Percentiles rank a stretch among this genome's conserved stretches.
Conservation (phyloP, 2,888 invertebrate species). For the Polyommatus icarus region DNA sequence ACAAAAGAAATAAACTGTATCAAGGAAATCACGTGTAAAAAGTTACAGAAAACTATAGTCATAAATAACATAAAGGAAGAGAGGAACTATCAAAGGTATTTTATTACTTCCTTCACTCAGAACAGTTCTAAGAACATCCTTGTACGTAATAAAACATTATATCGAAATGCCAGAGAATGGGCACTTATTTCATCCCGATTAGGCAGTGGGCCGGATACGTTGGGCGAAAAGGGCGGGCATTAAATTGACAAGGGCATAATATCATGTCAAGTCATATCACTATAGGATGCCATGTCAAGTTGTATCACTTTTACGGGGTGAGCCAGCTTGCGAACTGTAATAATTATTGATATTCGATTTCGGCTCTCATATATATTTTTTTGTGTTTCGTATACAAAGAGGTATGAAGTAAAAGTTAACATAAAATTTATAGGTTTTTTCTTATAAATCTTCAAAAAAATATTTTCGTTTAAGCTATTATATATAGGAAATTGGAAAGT, state of each 20-base stretch:
- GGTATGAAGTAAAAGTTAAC: no score
- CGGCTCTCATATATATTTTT: no score
- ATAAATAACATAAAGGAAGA: slow-evolving; percentile 10
- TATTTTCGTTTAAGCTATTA: no score
- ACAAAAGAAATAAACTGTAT: neutral
- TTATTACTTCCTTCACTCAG: neutral
- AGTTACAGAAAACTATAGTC: neutral
- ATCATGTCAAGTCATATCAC: neutral
- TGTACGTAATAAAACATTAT: neutral
- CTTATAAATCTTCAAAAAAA: no score
- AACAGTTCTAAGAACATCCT: neutral
- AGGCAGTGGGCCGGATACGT: slow-evolving; percentile 1
- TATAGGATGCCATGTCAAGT: neutral
- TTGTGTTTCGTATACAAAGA: no score
- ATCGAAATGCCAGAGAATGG: slow-evolving; percentile 2
- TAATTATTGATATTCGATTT: neutral
- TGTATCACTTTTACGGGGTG: neutral
- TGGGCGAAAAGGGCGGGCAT: neutral
- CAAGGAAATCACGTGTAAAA: neutral
- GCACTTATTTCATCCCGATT: neutral
- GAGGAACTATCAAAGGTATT: neutral
- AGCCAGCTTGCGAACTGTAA: neutral
- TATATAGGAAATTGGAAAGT: no score
- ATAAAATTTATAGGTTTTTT: no score
- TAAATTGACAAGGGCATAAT: neutral